A percentile compares a stretch with the other conserved stretches of the same genome.
These are phyloP conservation scores for Linepithema humile DNA, from an alignment of 1,140 invertebrate genomes.

Conservation along the genomic window DNA sequence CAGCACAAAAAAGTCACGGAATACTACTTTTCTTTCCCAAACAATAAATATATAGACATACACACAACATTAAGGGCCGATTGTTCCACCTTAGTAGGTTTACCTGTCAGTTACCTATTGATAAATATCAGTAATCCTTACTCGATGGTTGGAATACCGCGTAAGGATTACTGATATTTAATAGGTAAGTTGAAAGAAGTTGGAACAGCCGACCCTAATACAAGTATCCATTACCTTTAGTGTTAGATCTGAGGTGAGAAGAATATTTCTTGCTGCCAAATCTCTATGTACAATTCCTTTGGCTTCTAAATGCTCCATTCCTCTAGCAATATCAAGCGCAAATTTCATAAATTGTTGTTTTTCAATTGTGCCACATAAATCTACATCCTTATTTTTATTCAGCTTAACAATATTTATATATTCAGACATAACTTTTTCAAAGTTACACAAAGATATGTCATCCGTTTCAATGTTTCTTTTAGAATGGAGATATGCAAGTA, in stretches of 20 bases:
- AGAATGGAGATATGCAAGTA: conserved; percentile 87
- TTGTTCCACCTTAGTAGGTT: too few relatives aligned
- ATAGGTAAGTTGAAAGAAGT: too few relatives aligned
- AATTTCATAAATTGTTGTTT: conserved; percentile 56
- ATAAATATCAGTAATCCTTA: too few relatives aligned
- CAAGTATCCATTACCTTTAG: conserved; percentile 47
- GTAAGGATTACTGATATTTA: too few relatives aligned
- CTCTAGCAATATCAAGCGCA: conserved; percentile 60
- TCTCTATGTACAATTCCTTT: conserved; percentile 93
- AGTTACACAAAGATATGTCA: background rate
- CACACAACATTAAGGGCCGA: too few relatives aligned
- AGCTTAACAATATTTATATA: conserved; percentile 43
- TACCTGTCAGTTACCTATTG: too few relatives aligned
- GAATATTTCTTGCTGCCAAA: conserved; percentile 95
- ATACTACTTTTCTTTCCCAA: too few relatives aligned
- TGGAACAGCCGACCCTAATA: too few relatives aligned
- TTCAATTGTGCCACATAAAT: conserved; percentile 7
- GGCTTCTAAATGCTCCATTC: conserved; percentile 64
- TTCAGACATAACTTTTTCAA: background rate
- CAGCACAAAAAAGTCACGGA: too few relatives aligned
- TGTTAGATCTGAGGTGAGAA: conserved; percentile 86
- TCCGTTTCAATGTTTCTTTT: background rate
- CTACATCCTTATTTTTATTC: background rate
- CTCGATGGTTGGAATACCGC: too few relatives aligned
- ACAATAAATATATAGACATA: too few relatives aligned